phyloP scores from a whole-genome alignment of 2,797 vertebrate genomes.

The Naso thynnoides region DNA sequence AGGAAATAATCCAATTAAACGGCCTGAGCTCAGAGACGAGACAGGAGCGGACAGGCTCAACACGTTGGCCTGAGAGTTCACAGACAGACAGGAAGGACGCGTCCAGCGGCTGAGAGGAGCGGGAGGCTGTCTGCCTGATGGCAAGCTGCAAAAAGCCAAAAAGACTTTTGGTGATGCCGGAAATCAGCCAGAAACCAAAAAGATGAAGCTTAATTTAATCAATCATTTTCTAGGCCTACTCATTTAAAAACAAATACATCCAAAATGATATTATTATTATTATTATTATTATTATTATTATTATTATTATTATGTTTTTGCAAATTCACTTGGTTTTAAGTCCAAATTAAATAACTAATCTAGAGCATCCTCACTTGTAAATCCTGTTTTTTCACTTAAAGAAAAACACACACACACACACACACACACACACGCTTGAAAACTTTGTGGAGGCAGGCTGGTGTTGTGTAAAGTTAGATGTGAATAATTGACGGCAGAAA shows the following conservation, averaged over 20 bases:
- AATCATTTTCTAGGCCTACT: not conserved
- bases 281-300: not conserved
- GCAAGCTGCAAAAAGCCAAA: not conserved
- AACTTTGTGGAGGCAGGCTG: slow-evolving; percentile 53
- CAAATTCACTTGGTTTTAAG: not conserved
- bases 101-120: not conserved
- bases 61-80: slow-evolving; percentile 61
- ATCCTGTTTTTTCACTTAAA: not conserved
- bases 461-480: slow-evolving; percentile 53
- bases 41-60: slow-evolving; percentile 26
- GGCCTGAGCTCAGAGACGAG: slow-evolving; percentile 14
- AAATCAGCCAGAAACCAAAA: not conserved
- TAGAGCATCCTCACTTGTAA: not conserved
- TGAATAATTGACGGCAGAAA: slow-evolving; percentile 77
- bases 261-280: not conserved
- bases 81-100: not conserved
- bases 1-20: slow-evolving; percentile 64
- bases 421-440: not conserved
- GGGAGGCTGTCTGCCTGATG: fast-evolving
- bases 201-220: not conserved
- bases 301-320: not conserved
- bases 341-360: not conserved
- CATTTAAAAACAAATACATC: not conserved
- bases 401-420: not conserved
- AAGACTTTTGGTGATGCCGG: not conserved